phyloP scores from a whole-genome alignment of 1,140 invertebrate genomes.

The Plectrocnemia conspersa region DNA sequence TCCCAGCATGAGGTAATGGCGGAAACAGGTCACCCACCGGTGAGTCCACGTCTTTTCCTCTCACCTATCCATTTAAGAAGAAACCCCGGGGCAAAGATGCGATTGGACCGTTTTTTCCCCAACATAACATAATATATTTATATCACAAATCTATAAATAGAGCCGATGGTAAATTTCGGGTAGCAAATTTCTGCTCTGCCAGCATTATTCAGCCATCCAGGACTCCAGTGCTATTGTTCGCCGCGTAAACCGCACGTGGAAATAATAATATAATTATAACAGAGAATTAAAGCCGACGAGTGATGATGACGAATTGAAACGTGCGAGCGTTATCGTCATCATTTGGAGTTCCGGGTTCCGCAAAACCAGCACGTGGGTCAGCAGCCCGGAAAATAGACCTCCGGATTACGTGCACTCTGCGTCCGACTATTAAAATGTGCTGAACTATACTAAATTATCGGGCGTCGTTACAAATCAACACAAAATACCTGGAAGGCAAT shows the following conservation, averaged over 20 bases:
- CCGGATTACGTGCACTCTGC: neutral
- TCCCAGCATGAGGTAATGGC: slow-evolving; percentile 27
- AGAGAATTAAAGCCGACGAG: slow-evolving; percentile 24
- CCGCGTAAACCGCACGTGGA: slow-evolving; percentile 14
- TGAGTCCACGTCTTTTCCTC: slow-evolving; percentile 16
- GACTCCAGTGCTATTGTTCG: neutral
- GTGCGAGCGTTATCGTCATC: slow-evolving; percentile 2
- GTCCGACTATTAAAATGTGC: neutral
- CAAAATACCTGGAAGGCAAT: too few species aligned
- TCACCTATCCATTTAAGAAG: slow-evolving; percentile 16
- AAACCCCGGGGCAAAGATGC: slow-evolving; percentile 9
- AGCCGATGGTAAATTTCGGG: too few species aligned
- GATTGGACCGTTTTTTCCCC: too few species aligned
- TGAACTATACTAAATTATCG: neutral
- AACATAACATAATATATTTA: too few species aligned
- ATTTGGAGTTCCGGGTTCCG: slow-evolving; percentile 20
- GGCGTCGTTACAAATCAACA: neutral
- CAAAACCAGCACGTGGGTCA: slow-evolving; percentile 13
- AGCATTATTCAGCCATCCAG: neutral
- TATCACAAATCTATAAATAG: too few species aligned
- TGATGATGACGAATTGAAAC: slow-evolving; percentile 23
- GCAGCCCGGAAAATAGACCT: slow-evolving; percentile 1
- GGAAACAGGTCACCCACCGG: slow-evolving; percentile 25
- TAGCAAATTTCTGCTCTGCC: neutral
- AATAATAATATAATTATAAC: slow-evolving; percentile 31